Evolutionary conservation across 1,140 invertebrate genomes (phyloP), one percentile per base, ranked within the genome.

Genomic region (Euwallacea similis): DNA sequence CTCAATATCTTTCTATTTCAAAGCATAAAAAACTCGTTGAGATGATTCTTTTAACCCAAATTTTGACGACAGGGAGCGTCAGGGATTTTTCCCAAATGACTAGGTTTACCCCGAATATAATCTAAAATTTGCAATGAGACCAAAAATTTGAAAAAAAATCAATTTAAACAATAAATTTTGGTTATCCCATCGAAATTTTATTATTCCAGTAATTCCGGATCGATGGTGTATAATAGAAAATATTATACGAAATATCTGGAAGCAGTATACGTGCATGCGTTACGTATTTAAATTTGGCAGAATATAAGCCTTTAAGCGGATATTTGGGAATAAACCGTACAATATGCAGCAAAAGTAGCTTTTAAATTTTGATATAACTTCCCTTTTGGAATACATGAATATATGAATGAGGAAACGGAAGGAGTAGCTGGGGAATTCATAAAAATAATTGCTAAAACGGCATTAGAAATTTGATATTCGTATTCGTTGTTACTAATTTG

Each of bases 281-380:
- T 10, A 50, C 46, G 13, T 11, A 13, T 50, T 50, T 50, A 50
- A 50, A 50, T 11, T 11, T 10, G 2, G 46, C 13, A 50, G 46
- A 33, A 33, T 13, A 50, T 50, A 50, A 50, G 46, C 46, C 46
- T 50, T 50, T 50, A 6, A 50, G 46, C 46, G 46, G 13, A 50
- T 50, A 50, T 50, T 50, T 50, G 13, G 13, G 13, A 50, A 50
- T 13, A 50, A 50, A 50, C 9, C 9, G 46, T 11, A 13, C 46
- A 50, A 50, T 50, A 50, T 33, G 21, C 46, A 50, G 13, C 46
- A 50, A 50, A 11, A 50, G 13, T 10, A 10, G 13, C 9, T 50
- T 50, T 50, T 10, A 50, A 50, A 50, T 50, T 50, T 50, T 50
- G 46, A 50, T 50, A 50, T 50, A 50, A 13, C 46, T 50, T 13